Evolutionary conservation across 1,140 invertebrate genomes (phyloP), one percentile per base, ranked within the genome.

Genomic region (Drosophila tani): DNA sequence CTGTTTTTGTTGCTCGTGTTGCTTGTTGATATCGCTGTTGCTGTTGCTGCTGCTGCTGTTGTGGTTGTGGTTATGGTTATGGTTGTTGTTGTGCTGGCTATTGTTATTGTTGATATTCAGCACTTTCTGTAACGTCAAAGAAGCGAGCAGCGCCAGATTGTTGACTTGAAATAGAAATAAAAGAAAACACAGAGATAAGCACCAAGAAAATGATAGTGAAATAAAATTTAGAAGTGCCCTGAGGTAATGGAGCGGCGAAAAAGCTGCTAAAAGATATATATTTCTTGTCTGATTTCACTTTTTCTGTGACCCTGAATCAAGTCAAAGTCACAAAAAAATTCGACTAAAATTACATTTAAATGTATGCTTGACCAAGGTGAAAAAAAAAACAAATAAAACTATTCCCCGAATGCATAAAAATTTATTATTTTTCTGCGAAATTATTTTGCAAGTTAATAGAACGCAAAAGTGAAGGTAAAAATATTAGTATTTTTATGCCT

Each of bases 91-190:
- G 38, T 66, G 81, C 14, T 71, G 74, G 29, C 66, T 91, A 53
- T 84, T 82, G 53, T 74, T 91, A 40, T 77, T 91, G 58, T 91
- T 92, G 35, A 92, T 84, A 66, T 92, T 91, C 55, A 92, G 83
- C 75, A 80, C 79, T 79, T 82, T 92, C 59, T 87, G 88, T 67
- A 92, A 59, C 55, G 82, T 78, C 78, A 88, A 43, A 57, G 91
- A 88, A 51, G 86, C 84, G 41, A 92, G 79, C 29, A 90, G 57
- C 49, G 83, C 77, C 59, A 91, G 71, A 60, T 84, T 76, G 63
- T 92, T 82, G 59, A 82, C 86, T 87, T 70, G 40, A 69, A 71
- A 50, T 45, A 71, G 47, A 73, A 60, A 69, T 53, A 55, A 2
- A 60, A 76, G 55, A 50, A 63, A 27, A 64, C 35, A 41, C 56